phyloP scores from a whole-genome alignment of 1,140 invertebrate genomes.

The Drosophila gunungcola region DNA sequence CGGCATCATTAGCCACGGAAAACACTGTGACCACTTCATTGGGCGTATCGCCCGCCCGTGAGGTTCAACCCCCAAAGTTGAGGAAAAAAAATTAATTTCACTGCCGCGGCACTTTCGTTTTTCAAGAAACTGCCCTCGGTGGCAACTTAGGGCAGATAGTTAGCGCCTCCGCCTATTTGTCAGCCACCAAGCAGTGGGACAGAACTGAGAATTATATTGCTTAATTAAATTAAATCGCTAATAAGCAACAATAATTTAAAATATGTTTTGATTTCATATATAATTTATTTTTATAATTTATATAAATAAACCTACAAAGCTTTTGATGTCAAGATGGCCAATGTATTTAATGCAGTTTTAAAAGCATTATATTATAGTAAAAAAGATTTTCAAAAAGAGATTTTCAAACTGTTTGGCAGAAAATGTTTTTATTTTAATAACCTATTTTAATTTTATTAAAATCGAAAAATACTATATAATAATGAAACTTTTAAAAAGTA shows the following conservation, averaged over 20 bases:
- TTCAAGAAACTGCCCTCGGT: conserved; percentile 51
- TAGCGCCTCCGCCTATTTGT: conserved; percentile 53
- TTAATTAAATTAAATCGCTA: background rate
- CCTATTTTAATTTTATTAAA: too few species aligned
- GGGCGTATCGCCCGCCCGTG: conserved; percentile 3
- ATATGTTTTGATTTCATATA: too few species aligned
- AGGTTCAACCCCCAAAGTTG: conserved; percentile 38
- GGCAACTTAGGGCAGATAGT: conserved; percentile 44
- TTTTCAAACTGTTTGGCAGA: too few species aligned
- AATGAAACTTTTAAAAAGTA: background rate
- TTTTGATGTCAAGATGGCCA: too few species aligned
- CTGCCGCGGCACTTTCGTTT: conserved; percentile 64
- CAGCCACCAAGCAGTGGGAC: conserved; percentile 26
- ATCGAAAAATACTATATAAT: background rate
- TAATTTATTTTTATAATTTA: too few species aligned
- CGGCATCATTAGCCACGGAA: conserved; percentile 40
- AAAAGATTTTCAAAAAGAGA: too few species aligned
- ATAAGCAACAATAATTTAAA: too few species aligned
- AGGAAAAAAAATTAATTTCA: conserved; percentile 63
- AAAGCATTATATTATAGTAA: too few species aligned
- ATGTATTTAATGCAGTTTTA: too few species aligned
- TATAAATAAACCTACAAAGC: too few species aligned
- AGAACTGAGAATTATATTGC: background rate
- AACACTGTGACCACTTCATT: conserved; percentile 35
- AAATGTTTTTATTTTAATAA: too few species aligned